A percentile compares a stretch with the other conserved stretches of the same genome.
These are phyloP conservation scores for Macroramphosus scolopax DNA, from an alignment of 2,797 vertebrate genomes.

Conservation along the genomic window DNA sequence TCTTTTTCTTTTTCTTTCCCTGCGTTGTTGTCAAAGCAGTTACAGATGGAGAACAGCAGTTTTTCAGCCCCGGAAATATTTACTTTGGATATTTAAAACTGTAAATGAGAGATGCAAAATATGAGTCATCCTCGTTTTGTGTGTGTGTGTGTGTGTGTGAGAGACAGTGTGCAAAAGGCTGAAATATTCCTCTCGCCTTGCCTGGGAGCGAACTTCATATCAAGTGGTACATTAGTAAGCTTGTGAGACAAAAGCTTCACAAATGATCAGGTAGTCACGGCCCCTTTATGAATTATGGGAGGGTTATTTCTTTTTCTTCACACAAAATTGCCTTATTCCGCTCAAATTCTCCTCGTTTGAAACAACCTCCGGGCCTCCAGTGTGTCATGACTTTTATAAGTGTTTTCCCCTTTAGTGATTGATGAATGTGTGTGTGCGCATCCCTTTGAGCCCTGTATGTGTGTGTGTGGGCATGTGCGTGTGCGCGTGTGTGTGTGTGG, in stretches of 20 bases:
- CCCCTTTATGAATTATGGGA: conserved; percentile 22
- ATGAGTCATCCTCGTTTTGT: conserved; percentile 6
- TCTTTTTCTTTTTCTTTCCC: conserved; percentile 8
- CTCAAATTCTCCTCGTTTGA: conserved; percentile 22
- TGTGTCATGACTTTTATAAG: conserved; percentile 1
- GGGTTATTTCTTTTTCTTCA: conserved; percentile 3
- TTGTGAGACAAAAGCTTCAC: too few species aligned
- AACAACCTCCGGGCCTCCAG: conserved; percentile 16
- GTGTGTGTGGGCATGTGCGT: background rate
- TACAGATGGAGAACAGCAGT: conserved; percentile 39
- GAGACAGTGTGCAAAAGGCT: too few species aligned
- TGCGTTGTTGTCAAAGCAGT: conserved; percentile 1
- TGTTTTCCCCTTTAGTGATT: conserved; percentile 16
- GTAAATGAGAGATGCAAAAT: conserved; percentile 12
- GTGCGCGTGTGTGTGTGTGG: conserved; percentile 1
- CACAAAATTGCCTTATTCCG: conserved; percentile 21
- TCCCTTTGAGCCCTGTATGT: conserved; percentile 21
- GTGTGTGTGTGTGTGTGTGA: background rate
- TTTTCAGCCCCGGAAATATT: conserved; percentile 8
- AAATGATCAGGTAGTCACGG: conserved; percentile 29
- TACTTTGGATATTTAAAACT: background rate
- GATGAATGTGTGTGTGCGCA: conserved; percentile 28
- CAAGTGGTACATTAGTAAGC: conserved; percentile 18
- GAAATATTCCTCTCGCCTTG: conserved; percentile 2
- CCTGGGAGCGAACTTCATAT: conserved; percentile 11